phyloP scores from a whole-genome alignment of 1,140 invertebrate species.

The fruit fly (Drosophila melanogaster) region Release_6_plus_ISO1_MT NT_037436.4:17009501-17010000 shows the following conservation, averaged over 20 bases:
- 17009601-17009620: too few species aligned
- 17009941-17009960: slow-evolving; percentile 55
- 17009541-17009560: background rate
- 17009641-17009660: background rate
- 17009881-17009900: slow-evolving; percentile 11
- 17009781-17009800: too few species aligned
- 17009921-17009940: slow-evolving; percentile 53
- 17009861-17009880: slow-evolving; percentile 22
- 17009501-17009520: background rate
- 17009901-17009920: slow-evolving; percentile 37
- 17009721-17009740: background rate
- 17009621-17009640: background rate
- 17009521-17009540: background rate
- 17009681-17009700: background rate
- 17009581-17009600: too few species aligned
- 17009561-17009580: too few species aligned
- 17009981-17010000: slow-evolving; percentile 58
- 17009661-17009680: background rate
- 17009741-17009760: background rate
- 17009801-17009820: background rate
- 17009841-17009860: slow-evolving; percentile 23
- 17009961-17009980: slow-evolving; percentile 68
- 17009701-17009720: background rate
- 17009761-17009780: too few species aligned
- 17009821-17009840: slow-evolving; percentile 31